Base-by-base conservation (phyloP, 2,888 invertebrate genomes). In the Drosophila tanythrix region DNA sequence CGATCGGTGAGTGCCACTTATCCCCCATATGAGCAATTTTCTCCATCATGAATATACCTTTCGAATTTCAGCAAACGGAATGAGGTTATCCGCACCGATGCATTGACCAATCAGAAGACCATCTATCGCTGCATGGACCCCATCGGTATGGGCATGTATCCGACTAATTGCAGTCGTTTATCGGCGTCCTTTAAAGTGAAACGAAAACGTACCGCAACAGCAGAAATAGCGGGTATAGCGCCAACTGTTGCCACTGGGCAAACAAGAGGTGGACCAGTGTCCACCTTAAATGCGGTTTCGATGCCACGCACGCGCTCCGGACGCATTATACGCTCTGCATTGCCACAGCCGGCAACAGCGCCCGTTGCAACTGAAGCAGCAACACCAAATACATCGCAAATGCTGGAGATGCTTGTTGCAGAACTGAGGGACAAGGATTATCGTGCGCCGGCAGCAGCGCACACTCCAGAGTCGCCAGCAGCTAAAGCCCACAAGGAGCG, bases 101-200 rank as follows among this genome's bases (percentile, higher is more conserved):
- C 83, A 3, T 60, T 76, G 11, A 91, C 90, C 18, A 88, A 90
- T 55, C 90, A 92, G 40, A 92, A 90, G 71, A 91, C 92, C 21
- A 88, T 92, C 25, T 92, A 93, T 69, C 89, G 91, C 5, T 91
- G 92, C 53, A 66, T 91, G 52, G 89, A 91, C 21, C 92, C 93
- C 4, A 79, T 89, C 3, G 75, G 83, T 25, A 84, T 92, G 59
- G 89, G 90, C 5, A 81, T 92, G 62, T 76, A 83, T 7, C 65
- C 70, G 5, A 6, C 33, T 0, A 46, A 18, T 25, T 57, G 21
- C 36, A 35, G 48, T 36, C 35, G 43, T 10, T 5, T 40, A n/a
- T 50, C 62, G 0, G 35, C 74, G 43, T 31, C 75, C 50, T n/a
- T 63, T 1, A 84, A 83, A 57, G 64, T 70, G 0, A 89, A 80